Conservation (phyloP, 2,888 invertebrate species). For the Escarpia spicata region DNA sequence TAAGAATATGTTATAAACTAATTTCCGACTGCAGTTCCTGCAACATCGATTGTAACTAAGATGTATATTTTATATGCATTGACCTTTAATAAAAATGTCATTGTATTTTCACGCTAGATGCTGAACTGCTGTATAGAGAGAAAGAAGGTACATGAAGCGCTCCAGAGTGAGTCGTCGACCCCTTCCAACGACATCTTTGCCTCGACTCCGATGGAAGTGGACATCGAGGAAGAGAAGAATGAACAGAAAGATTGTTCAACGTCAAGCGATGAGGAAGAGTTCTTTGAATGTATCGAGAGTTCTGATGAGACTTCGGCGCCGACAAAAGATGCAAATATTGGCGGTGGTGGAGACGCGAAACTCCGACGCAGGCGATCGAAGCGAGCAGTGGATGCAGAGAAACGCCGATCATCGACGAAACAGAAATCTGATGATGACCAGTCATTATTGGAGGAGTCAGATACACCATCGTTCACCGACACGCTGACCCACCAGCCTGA, state of each 20-base stretch:
- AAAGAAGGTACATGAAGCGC: constrained; percentile 62
- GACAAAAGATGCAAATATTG: constrained; percentile 7
- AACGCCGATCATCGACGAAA: background rate
- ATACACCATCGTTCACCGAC: constrained; percentile 25
- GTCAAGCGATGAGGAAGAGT: constrained; percentile 52
- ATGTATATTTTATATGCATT: too few species aligned
- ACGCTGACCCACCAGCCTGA: constrained; percentile 67
- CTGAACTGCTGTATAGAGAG: constrained; percentile 72
- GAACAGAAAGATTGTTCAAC: constrained; percentile 21
- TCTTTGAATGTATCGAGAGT: constrained; percentile 57
- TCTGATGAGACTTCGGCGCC: constrained; percentile 37
- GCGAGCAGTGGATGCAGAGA: background rate
- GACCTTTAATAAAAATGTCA: background rate
- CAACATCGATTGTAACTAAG: too few species aligned
- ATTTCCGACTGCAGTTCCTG: too few species aligned
- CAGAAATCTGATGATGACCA: constrained; percentile 20
- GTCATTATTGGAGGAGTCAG: background rate
- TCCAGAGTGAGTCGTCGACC: constrained; percentile 41
- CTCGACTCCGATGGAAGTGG: background rate
- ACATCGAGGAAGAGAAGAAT: background rate
- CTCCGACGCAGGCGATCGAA: background rate
- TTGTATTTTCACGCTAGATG: constrained; percentile 66
- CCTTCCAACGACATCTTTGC: constrained; percentile 38
- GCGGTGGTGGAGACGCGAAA: constrained; percentile 25
- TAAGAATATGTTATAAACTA: background rate